Evolutionary conservation across 2,797 vertebrate genomes (phyloP).

Genomic region (Somateria mollissima): DNA sequence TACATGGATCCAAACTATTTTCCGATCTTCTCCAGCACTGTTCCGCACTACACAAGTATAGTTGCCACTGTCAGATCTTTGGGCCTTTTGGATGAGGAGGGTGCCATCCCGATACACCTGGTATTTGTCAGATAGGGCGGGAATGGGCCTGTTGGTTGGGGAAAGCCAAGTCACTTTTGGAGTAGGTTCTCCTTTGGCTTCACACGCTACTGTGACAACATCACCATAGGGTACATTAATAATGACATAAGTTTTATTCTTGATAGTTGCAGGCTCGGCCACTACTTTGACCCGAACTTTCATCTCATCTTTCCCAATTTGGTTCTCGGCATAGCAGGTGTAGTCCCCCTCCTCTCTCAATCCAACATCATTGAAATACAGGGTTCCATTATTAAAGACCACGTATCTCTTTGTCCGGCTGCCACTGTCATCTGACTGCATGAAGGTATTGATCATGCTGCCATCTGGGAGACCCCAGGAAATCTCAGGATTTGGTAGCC

Average conservation of each 20-base stretch:
- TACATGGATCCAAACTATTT: slow-evolving; percentile 81
- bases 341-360: slow-evolving; percentile 90
- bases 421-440: slow-evolving; percentile 79
- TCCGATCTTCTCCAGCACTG: slow-evolving; percentile 86
- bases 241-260: slow-evolving; percentile 67
- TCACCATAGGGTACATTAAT: slow-evolving; percentile 84
- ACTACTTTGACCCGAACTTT: slow-evolving; percentile 86
- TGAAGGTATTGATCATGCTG: slow-evolving; percentile 86
- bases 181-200: slow-evolving; percentile 83
- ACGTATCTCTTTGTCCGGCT: slow-evolving; percentile 85
- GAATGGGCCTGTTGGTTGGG: slow-evolving; percentile 83
- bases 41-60: slow-evolving; percentile 89
- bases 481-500: slow-evolving; percentile 90
- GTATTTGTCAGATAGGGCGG: slow-evolving; percentile 83
- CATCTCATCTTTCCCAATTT: slow-evolving; percentile 93
- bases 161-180: slow-evolving; percentile 88
- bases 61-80: slow-evolving; percentile 90
- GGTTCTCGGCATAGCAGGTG: slow-evolving; percentile 93
- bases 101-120: slow-evolving; percentile 85
- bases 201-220: slow-evolving; percentile 80
- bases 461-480: slow-evolving; percentile 94
- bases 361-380: slow-evolving; percentile 91
- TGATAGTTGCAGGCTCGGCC: slow-evolving; percentile 80
- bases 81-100: slow-evolving; percentile 85
- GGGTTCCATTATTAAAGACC: slow-evolving; percentile 92